Evolutionary conservation across 2,113 vertebrate genomes (phyloP), one percentile per base, ranked within the genome.

Genomic region (Gambusia holbrooki): DNA sequence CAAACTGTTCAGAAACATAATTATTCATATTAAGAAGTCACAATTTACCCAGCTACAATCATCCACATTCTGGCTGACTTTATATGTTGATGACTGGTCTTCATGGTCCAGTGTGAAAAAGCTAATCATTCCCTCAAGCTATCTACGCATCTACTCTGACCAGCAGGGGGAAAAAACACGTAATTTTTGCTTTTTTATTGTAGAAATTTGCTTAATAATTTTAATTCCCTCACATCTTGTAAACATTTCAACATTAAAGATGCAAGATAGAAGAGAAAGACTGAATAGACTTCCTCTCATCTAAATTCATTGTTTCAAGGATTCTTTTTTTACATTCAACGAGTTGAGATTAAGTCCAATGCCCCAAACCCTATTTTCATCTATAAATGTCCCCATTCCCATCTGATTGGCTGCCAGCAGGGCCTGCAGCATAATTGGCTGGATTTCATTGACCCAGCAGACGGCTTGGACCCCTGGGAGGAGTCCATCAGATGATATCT

Each of bases 361-460:
- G 72, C 68, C 79, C 66, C 42, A 33, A 77, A 84, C 81, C 73
- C 70, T 62, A 69, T 61, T 75, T 51, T 86, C 85, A 73, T 82
- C 76, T 75, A 85, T 87, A 78, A 85, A 80, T 73, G 74, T 76
- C 85, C 67, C 82, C 62, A 77, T 90, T 93, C 91, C 76, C 78
- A 80, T 89, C 89, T 93, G 90, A 94, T 91, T 92, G 92, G 92
- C 91, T 93, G 91, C 91, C 93, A 94, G 89, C 61, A 12, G 86
- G 78, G 87, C 90, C 87, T 80, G 89, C 82, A 76, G 89, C 89
- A 79, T 87, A 92, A 94, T 87, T 93, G 92, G 89, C 92, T 79
- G 77, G 71, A 80, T 87, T 90, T 93, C 90, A 93, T 86, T 91
- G 91, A 89, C 73, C 79, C 61, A 80, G 76, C 89, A 91, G 89